A percentile compares a stretch with the other conserved stretches of the same genome.
phyloP scores from a whole-genome alignment of 2,888 invertebrate species.

The Tetragonisca angustula region DNA sequence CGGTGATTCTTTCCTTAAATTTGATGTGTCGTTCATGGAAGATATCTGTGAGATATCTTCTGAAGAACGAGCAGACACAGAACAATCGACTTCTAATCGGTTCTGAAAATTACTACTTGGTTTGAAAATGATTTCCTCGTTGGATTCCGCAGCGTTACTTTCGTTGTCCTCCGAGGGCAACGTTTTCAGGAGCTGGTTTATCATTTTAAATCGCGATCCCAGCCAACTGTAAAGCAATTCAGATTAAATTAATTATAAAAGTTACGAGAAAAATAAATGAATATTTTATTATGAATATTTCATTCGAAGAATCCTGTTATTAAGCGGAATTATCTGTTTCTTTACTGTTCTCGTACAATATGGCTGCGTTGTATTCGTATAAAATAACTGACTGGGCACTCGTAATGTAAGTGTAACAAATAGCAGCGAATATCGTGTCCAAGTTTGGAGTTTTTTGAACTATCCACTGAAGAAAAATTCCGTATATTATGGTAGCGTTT shows the following conservation, averaged over 20 bases:
- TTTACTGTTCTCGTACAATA: constrained; percentile 36
- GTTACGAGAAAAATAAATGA: too few species aligned
- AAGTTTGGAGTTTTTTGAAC: too few species aligned
- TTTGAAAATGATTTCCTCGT: background rate
- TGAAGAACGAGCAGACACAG: accelerated
- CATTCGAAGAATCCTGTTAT: too few species aligned
- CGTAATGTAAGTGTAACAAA: accelerated
- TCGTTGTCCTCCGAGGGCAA: background rate
- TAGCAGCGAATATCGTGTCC: background rate
- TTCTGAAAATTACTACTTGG: background rate
- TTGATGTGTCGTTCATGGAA: background rate
- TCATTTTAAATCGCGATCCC: constrained; percentile 19
- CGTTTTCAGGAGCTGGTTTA: constrained; percentile 23
- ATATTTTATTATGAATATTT: too few species aligned
- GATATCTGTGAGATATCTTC: too few species aligned
- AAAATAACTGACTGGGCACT: background rate
- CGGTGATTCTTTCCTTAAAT: background rate
- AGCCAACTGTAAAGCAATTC: constrained; percentile 26
- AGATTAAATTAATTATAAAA: background rate
- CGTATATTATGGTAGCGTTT: accelerated
- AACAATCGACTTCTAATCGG: background rate
- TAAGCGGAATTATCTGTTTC: background rate
- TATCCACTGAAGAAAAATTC: background rate
- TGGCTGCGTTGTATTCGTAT: constrained; percentile 30
- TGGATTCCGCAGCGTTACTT: accelerated